A percentile compares a stretch with the other conserved stretches of the same genome.
These are phyloP conservation scores for Vulpes vulpes DNA, from an alignment of 2,113 vertebrate species.

Conservation along the genomic window DNA sequence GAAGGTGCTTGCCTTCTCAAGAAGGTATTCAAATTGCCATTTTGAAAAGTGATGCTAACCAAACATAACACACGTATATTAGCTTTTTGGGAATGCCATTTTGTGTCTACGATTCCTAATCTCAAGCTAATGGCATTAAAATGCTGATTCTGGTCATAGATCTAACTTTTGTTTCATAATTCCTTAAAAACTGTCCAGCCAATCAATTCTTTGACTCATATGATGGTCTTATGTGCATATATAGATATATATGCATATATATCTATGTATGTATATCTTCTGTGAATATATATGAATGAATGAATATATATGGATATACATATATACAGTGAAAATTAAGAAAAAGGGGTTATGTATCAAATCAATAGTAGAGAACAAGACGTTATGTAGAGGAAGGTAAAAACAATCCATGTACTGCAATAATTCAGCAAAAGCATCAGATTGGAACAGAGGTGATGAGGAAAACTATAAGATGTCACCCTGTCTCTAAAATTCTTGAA, in stretches of 20 bases:
- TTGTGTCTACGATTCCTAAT: conserved; percentile 7
- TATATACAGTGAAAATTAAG: neutral
- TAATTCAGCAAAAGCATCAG: neutral
- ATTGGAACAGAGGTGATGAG: neutral
- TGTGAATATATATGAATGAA: neutral
- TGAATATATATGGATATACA: neutral
- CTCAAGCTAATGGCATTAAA: neutral
- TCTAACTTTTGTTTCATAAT: neutral
- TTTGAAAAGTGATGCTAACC: neutral
- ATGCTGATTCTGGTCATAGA: neutral
- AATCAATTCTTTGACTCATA: neutral
- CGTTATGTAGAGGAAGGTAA: neutral
- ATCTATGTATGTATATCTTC: neutral
- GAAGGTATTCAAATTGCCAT: neutral
- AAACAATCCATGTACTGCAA: neutral
- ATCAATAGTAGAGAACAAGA: neutral
- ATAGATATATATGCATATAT: neutral
- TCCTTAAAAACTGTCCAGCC: neutral
- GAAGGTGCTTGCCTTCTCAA: neutral
- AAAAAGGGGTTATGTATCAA: neutral
- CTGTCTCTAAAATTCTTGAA: neutral
- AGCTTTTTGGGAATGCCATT: neutral
- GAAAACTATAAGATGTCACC: neutral
- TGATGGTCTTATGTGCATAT: neutral
- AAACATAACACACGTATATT: neutral